Conservation (phyloP, 2,888 invertebrate species). For the Embidobia sp. region DNA sequence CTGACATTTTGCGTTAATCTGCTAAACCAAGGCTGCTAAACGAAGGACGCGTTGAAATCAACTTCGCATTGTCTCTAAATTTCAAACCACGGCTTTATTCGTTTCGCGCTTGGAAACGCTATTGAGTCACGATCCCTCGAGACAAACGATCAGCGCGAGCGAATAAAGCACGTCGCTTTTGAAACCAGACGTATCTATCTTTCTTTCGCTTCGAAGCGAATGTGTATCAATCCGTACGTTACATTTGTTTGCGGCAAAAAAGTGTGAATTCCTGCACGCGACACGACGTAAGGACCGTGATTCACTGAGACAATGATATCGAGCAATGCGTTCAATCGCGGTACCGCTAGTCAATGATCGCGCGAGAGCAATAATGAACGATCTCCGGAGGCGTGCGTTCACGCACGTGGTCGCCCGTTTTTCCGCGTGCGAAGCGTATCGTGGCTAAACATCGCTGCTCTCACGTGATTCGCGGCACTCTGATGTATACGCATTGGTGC, state of each 20-base stretch:
- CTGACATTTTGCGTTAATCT: conserved; percentile 72
- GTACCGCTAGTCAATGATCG: conserved; percentile 65
- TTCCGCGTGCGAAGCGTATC: conserved; percentile 57
- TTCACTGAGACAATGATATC: conserved; percentile 62
- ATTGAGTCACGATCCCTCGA: neutral
- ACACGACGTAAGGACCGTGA: conserved; percentile 62
- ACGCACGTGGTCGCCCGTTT: conserved; percentile 62
- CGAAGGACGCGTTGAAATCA: conserved; percentile 63
- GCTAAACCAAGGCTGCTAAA: conserved; percentile 68
- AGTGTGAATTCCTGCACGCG: conserved; percentile 65
- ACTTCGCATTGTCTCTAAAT: conserved; percentile 19
- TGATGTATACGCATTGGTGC: conserved; percentile 18
- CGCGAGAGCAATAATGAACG: conserved; percentile 61
- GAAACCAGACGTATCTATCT: conserved; percentile 13
- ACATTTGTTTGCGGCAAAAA: conserved; percentile 44
- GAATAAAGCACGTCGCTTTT: conserved; percentile 1
- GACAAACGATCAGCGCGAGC: neutral
- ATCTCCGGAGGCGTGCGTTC: conserved; percentile 68
- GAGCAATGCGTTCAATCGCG: conserved; percentile 49
- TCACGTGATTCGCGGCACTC: conserved; percentile 45
- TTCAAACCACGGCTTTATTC: conserved; percentile 1
- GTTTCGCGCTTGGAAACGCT: neutral
- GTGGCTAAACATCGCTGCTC: conserved; percentile 45
- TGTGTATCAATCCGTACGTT: conserved; percentile 19
- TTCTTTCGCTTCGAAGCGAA: conserved; percentile 19